Conservation (phyloP, 1,140 invertebrate genomes). For the Agrypnia vestita region DNA sequence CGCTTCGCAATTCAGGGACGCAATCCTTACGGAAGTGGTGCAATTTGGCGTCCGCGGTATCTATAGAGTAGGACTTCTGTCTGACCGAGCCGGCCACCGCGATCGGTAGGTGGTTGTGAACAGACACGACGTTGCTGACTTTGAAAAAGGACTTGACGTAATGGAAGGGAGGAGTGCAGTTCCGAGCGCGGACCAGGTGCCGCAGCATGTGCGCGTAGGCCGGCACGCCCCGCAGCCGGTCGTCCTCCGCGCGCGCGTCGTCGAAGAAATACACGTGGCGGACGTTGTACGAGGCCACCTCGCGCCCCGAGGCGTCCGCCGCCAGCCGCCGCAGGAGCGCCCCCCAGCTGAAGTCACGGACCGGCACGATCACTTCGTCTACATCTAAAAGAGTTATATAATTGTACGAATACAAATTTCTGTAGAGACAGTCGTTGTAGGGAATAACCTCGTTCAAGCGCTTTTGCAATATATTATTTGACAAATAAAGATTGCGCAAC, state of each 20-base stretch:
- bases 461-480: constrained; percentile 91
- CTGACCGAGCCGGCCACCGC: constrained; percentile 63
- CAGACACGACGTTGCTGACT: constrained; percentile 66
- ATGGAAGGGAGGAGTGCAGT: constrained; percentile 68
- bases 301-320: constrained; percentile 77
- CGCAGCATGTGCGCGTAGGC: constrained; percentile 70
- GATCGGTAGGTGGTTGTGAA: constrained; percentile 73
- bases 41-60: constrained; percentile 69
- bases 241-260: constrained; percentile 85
- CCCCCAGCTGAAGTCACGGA: constrained; percentile 84
- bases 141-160: constrained; percentile 73
- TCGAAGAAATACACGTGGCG: constrained; percentile 96
- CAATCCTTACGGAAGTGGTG: constrained; percentile 74
- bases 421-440: constrained; percentile 97
- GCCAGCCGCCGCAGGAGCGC: constrained; percentile 84
- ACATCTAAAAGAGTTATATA: constrained; percentile 93
- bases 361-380: constrained; percentile 95
- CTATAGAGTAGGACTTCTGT: constrained; percentile 67
- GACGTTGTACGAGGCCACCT: constrained; percentile 89
- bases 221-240: constrained; percentile 81
- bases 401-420: constrained; percentile 91
- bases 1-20: constrained; percentile 60
- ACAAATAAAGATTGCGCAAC: constrained; percentile 90
- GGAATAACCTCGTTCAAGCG: constrained; percentile 95
- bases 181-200: constrained; percentile 68